These are phyloP conservation scores for Drosophila hamatofila DNA, from an alignment of 2,888 invertebrate species.

Conservation along the genomic window DNA sequence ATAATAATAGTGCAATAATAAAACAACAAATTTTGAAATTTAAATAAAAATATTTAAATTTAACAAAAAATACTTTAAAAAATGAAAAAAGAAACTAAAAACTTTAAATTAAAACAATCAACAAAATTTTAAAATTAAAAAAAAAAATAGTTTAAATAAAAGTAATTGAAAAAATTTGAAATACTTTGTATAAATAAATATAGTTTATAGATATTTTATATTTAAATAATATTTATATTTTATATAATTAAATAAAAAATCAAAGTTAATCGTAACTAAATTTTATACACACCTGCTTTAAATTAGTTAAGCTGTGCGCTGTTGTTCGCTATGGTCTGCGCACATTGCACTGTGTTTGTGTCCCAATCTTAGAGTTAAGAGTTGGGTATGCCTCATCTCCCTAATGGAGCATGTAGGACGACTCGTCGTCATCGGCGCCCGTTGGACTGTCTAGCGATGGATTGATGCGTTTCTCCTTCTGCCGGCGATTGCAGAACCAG, in stretches of 20 bases:
- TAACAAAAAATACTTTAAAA: too few relatives aligned
- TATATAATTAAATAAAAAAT: background rate
- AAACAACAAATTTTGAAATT: too few relatives aligned
- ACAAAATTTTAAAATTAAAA: too few relatives aligned
- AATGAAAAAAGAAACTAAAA: too few relatives aligned
- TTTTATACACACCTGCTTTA: conserved; percentile 55
- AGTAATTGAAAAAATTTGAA: background rate
- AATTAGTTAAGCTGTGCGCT: conserved; percentile 39
- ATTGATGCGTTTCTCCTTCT: conserved; percentile 98
- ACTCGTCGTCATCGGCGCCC: conserved; percentile 86
- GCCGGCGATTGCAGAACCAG: conserved; percentile 98
- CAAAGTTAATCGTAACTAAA: background rate
- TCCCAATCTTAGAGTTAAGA: conserved; percentile 28
- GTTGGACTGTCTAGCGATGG: conserved; percentile 92
- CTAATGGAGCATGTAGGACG: conserved; percentile 83
- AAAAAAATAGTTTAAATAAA: background rate
- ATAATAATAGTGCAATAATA: background rate
- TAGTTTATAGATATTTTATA: too few relatives aligned
- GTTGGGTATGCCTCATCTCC: background rate
- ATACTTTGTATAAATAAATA: too few relatives aligned
- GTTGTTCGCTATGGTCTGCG: conserved; percentile 28
- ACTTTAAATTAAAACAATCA: background rate
- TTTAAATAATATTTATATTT: too few relatives aligned
- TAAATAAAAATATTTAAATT: background rate
- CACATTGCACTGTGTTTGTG: conserved; percentile 71